Evolutionary conservation across 2,888 invertebrate genomes (phyloP).

Genomic region (Abrostola tripartita): DNA sequence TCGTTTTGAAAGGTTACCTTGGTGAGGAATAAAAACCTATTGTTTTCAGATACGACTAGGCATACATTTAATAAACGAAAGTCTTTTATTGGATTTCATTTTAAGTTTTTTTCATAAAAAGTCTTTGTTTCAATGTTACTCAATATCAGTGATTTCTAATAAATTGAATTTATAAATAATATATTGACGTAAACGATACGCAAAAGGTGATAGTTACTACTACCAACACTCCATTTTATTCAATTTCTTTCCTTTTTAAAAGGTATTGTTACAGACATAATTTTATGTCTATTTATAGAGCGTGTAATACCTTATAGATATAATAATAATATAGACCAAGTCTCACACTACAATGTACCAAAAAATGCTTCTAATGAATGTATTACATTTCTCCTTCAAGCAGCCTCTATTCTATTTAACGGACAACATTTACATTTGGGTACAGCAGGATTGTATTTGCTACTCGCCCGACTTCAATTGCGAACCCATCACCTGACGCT

Average conservation of each 20-base stretch:
- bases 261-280: no score
- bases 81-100: conserved; percentile 15
- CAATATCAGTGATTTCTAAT: conserved; percentile 5
- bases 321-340: no score
- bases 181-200: not conserved
- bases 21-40: conserved; percentile 1
- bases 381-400: no score
- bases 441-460: no score
- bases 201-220: not conserved
- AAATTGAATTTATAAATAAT: conserved; percentile 12
- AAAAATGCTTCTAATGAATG: no score
- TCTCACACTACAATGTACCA: no score
- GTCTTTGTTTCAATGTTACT: conserved; percentile 1
- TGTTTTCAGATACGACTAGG: not conserved
- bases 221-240: not conserved
- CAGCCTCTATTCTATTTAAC: no score
- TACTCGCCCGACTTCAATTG: no score
- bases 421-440: no score
- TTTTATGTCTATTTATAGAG: no score
- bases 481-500: not conserved
- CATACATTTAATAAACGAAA: conserved; percentile 11
- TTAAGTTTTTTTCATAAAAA: conserved; percentile 9
- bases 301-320: no score
- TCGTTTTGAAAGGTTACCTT: conserved; percentile 7
- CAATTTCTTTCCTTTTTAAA: no score